Conservation (phyloP, 2,113 vertebrate species). For the Lepidothrix coronata region DNA sequence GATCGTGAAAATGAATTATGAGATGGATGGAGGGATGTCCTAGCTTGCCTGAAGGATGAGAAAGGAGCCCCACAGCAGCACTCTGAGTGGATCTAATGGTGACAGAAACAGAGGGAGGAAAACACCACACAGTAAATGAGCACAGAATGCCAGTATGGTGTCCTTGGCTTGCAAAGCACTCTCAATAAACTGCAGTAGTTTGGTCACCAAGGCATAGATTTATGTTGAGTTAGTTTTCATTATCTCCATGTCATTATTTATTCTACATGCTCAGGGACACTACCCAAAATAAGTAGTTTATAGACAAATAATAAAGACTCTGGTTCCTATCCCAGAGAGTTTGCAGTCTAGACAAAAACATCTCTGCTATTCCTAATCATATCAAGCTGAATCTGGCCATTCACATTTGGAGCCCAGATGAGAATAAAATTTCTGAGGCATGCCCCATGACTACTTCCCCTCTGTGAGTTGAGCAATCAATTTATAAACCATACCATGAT, state of each 20-base stretch:
- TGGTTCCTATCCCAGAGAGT: background rate
- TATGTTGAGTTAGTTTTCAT: background rate
- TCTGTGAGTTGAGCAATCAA: conserved; percentile 41
- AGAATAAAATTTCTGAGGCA: conserved; percentile 22
- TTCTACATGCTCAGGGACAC: background rate
- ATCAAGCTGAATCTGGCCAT: conserved; percentile 34
- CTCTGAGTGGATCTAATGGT: background rate
- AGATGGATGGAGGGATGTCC: background rate
- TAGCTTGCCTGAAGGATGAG: background rate
- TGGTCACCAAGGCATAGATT: background rate
- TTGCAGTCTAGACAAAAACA: conserved; percentile 55
- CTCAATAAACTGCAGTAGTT: background rate
- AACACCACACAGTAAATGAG: background rate
- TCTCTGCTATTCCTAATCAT: conserved; percentile 44
- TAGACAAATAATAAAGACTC: conserved; percentile 3
- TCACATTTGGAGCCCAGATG: conserved; percentile 65
- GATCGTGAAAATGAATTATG: background rate
- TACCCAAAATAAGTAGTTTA: conserved; percentile 7
- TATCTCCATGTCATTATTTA: conserved; percentile 4
- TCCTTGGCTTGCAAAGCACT: background rate
- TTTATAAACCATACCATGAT: conserved; percentile 43
- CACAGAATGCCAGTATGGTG: background rate
- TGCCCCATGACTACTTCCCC: conserved; percentile 37
- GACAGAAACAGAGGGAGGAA: background rate
- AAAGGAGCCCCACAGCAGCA: background rate